Percentiles rank a stretch among this genome's conserved stretches.
Conservation (phyloP, 2,888 invertebrate genomes). For the Polydrusus tereticollis region DNA sequence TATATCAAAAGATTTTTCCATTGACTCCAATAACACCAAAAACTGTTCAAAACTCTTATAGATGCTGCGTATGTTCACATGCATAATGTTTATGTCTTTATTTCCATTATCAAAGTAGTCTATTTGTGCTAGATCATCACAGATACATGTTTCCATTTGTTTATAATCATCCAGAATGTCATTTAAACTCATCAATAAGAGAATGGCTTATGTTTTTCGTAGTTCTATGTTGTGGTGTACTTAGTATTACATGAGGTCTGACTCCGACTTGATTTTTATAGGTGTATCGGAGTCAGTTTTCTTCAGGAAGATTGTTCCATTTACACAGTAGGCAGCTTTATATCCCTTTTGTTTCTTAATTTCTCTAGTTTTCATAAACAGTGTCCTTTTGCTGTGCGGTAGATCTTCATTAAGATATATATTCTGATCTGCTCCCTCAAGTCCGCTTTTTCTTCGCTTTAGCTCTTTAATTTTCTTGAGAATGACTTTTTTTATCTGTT, state of each 20-base stretch:
- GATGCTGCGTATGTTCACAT: constrained; percentile 20
- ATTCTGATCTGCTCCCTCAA: constrained; percentile 10
- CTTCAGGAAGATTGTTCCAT: constrained; percentile 15
- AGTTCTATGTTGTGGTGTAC: neutral
- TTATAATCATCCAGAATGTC: constrained; percentile 17
- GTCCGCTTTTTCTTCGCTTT: constrained; percentile 9
- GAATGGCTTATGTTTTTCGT: too few species aligned
- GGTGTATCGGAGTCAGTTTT: constrained; percentile 8
- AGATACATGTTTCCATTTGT: constrained; percentile 1
- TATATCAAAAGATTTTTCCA: too few species aligned
- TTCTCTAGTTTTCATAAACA: constrained; percentile 21
- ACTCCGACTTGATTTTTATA: too few species aligned
- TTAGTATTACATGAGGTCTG: constrained; percentile 14
- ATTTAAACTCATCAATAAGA: constrained; percentile 2
- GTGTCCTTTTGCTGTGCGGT: constrained; percentile 13
- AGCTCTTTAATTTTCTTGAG: neutral
- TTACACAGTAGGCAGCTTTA: constrained; percentile 5
- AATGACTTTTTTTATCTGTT: neutral
- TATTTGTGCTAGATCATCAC: constrained; percentile 3
- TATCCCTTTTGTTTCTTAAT: constrained; percentile 5
- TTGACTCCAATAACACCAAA: constrained; percentile 18
- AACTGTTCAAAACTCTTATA: constrained; percentile 27
- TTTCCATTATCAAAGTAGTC: neutral
- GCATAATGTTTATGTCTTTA: constrained; percentile 10
- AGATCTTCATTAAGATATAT: constrained; percentile 29